A percentile compares a stretch with the other conserved stretches of the same genome.
phyloP scores from a whole-genome alignment of 2,113 vertebrate genomes.

The Prionailurus viverrinus region DNA sequence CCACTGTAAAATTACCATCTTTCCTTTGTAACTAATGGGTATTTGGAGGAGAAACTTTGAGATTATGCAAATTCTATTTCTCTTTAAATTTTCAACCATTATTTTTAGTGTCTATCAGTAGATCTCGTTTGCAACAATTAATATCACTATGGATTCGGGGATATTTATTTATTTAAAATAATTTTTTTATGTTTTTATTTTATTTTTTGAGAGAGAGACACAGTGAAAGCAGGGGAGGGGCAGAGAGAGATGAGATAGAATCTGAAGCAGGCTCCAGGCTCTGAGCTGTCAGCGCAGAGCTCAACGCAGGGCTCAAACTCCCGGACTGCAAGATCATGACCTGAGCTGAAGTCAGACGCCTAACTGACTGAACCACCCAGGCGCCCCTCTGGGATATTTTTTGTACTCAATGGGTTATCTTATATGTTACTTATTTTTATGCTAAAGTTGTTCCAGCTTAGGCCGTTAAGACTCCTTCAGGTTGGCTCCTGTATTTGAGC shows the following conservation, averaged over 20 bases:
- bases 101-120: not conserved
- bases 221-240: too few relatives aligned
- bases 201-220: too few relatives aligned
- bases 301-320: too few relatives aligned
- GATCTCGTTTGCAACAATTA: not conserved
- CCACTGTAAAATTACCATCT: not conserved
- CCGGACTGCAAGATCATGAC: too few relatives aligned
- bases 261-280: too few relatives aligned
- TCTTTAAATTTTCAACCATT: not conserved
- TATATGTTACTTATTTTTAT: not conserved
- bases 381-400: not conserved
- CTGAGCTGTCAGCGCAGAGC: too few relatives aligned
- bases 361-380: too few relatives aligned
- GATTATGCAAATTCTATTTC: not conserved
- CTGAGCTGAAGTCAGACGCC: too few relatives aligned
- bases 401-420: not conserved
- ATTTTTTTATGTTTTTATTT: too few relatives aligned
- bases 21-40: not conserved
- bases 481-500: not conserved
- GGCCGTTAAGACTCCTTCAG: not conserved
- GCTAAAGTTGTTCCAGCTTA: not conserved
- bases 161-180: not conserved
- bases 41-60: not conserved
- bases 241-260: too few relatives aligned
- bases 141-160: not conserved